Evolutionary conservation across 2,888 invertebrate genomes (phyloP).

Genomic region (Chesias legatella): DNA sequence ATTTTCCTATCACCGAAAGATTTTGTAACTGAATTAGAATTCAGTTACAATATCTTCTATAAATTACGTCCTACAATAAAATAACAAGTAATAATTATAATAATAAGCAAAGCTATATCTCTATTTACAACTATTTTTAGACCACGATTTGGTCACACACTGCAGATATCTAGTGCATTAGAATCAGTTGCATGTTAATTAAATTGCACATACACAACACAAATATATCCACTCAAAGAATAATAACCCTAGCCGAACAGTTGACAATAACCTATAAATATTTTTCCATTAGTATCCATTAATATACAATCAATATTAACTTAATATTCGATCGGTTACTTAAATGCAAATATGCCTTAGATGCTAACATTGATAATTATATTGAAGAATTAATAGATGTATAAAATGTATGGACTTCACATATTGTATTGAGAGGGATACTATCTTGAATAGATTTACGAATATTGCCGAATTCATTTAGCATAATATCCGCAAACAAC

Average conservation of each 20-base stretch:
- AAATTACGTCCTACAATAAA: conserved; percentile 9
- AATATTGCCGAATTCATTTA: conserved; percentile 3
- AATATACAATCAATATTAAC: not conserved
- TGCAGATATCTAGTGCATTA: conserved; percentile 26
- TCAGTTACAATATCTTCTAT: not conserved
- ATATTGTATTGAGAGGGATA: conserved; percentile 1
- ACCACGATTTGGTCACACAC: conserved; percentile 14
- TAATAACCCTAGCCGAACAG: conserved; percentile 15
- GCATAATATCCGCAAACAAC: conserved; percentile 26
- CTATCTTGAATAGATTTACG: conserved; percentile 8
- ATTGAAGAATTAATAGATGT: not conserved
- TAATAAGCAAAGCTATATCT: not conserved
- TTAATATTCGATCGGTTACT: conserved; percentile 8
- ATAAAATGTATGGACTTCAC: too few species aligned
- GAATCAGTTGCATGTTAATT: conserved; percentile 18
- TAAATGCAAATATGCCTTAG: conserved; percentile 5
- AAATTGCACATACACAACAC: conserved; percentile 4
- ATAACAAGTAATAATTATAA: not conserved
- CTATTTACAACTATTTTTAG: conserved; percentile 18
- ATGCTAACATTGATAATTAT: not conserved
- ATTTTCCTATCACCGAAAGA: conserved; percentile 6
- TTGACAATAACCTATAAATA: not conserved
- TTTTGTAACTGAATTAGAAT: conserved; percentile 6
- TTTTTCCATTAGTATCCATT: conserved; percentile 1
- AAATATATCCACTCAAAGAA: conserved; percentile 13